Base-by-base conservation (phyloP, 2,113 vertebrate genomes). In the Callipepla squamata region DNA sequence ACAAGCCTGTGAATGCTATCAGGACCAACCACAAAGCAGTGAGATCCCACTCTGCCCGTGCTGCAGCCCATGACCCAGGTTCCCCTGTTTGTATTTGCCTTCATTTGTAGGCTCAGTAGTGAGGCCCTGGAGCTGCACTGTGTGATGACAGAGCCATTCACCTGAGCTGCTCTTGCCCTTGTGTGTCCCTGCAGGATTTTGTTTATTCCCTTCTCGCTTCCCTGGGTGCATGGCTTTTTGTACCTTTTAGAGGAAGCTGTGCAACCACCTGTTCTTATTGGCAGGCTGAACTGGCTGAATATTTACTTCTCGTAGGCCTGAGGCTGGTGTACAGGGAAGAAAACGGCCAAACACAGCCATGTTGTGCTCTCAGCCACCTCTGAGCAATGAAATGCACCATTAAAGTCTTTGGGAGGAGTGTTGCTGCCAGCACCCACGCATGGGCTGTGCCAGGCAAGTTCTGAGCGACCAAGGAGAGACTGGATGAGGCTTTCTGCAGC, bases 201-300 rank as follows among this genome's bases (percentile, higher is more conserved):
- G 66, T 86, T 83, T 86, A 30, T 80, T 90, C 25, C 34, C 22
- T 77, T 92, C 3, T 0, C 5, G 4, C 4, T 40, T 83, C 57
- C 55, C 85, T 40, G 28, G 6, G 51, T 80, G 13, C 26, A 22
- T 72, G 76, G 76, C 87, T 63, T 86, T 93, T 94, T 93, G 65
- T 58, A 63, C 51, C 65, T 88, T 78, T 80, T 78, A 95, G 85
- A 80, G 85, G 73, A 96, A 94, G 80, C 94, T 95, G 73, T 93
- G 85, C 69, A 94, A 70, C 65, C 85, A 92, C 88, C 88, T 96
- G 93, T 70, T 90, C 69, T 83, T 88, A 67, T 4, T 94, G 92
- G 83, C 89, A 89, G 21, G 9, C 48, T 79, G 5, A 81, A 87
- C 5, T 86, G 83, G 44, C 86, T 78, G 84, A 88, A 28, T 79